Evolutionary conservation across 2,888 invertebrate species (phyloP), one percentile per base, ranked within the genome.

Genomic region (Ametastegia equiseti): DNA sequence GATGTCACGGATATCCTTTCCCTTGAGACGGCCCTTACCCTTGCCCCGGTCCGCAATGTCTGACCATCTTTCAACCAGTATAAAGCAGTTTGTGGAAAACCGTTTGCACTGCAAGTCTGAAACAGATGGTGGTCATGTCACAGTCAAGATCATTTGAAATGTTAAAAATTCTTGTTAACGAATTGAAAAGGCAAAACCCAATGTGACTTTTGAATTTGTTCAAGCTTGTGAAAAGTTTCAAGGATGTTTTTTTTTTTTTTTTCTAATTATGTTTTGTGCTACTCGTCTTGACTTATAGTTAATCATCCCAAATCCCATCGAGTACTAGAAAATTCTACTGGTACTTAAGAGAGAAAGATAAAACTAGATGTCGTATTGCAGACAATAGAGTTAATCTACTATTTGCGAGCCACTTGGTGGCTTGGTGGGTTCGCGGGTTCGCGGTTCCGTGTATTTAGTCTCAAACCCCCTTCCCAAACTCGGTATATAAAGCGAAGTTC

Each of bases 1-100:
- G 91, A 89, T 84, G 89, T 89, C 81, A 92, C 90, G 85, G 93
- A 92, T 83, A 94, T 92, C 83, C 93, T 92, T 83, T 93, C 93
- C 83, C 93, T 92, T 7, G 93, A 92, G 82, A 91, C 86, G 84
- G 91, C 89, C 84, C 91, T 90, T 83, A 92, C 89, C 81, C 92
- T 89, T 75, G 90, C 89, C 23, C 91, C 90, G 77, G 90, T 90
- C 73, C 92, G 90, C 84, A 92, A 87, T 77, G 92, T 90, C 81
- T 92, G 91, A 77, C 92, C 92, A 85, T 92, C 92, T 87, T 92
- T 92, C 84, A 92, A 86, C 92, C 92, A 92, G 84, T 90, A 90
- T 80, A 92, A 87, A 45, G 90, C 90, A 67, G 90, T 87, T 82
- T 91, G 90, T 71, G 92, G 92, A 84, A 90, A 91, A 83, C 91